A percentile compares a stretch with the other conserved stretches of the same genome.
These are phyloP conservation scores for Apeltes quadracus DNA, from an alignment of 2,113 vertebrate species.

Conservation along the genomic window DNA sequence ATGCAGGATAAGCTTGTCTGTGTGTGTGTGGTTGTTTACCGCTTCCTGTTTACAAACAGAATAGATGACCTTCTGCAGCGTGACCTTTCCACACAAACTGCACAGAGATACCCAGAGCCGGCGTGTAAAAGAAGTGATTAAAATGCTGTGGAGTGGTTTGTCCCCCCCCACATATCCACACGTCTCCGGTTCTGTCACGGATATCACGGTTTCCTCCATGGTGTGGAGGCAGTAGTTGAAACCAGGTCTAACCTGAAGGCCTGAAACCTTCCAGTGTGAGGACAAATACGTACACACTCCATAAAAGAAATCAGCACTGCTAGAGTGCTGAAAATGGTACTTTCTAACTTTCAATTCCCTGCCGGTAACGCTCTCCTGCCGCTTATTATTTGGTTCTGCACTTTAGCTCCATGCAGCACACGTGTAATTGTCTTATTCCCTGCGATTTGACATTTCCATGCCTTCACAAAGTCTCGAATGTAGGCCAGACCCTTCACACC, in stretches of 20 bases:
- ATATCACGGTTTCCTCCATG: conserved; percentile 24
- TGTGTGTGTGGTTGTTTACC: conserved; percentile 5
- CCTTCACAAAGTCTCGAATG: conserved; percentile 56
- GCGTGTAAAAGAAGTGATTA: conserved; percentile 71
- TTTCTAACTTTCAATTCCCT: conserved; percentile 6
- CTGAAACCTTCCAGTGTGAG: neutral
- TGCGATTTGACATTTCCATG: conserved; percentile 59
- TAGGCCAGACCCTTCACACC: conserved; percentile 61
- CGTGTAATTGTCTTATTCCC: conserved; percentile 39
- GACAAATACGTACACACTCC: neutral
- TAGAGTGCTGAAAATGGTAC: conserved; percentile 1
- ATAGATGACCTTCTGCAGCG: conserved; percentile 37
- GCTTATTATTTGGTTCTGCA: neutral
- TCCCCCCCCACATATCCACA: conserved; percentile 26
- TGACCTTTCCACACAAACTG: conserved; percentile 76
- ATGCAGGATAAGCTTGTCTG: conserved; percentile 10
- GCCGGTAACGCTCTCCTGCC: neutral
- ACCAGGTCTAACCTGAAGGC: neutral
- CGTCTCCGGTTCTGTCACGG: conserved; percentile 7
- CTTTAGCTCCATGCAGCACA: neutral
- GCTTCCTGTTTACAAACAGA: conserved; percentile 61
- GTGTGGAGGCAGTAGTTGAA: neutral
- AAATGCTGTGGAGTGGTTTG: conserved; percentile 64
- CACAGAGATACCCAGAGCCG: conserved; percentile 67
- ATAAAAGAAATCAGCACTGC: neutral